Conservation (phyloP, 2,797 vertebrate species). For the Agapornis canus region DNA sequence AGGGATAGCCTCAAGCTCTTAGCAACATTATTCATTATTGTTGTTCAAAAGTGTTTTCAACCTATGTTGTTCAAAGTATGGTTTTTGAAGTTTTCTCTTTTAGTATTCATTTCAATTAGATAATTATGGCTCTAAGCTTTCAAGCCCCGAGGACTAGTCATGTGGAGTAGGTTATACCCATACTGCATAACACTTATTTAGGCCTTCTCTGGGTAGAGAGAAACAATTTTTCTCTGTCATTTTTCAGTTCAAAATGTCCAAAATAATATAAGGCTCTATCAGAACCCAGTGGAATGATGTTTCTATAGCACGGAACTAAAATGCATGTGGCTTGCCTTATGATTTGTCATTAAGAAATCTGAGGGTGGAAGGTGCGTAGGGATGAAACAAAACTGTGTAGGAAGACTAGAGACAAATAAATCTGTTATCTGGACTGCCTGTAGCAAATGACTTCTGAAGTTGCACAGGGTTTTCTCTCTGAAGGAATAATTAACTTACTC, state of each 20-base stretch:
- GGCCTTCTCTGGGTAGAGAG: not conserved
- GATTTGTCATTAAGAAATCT: not conserved
- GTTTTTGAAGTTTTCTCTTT: not conserved
- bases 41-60: not conserved
- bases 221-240: not conserved
- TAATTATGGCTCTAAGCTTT: not conserved
- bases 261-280: not conserved
- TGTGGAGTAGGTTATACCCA: not conserved
- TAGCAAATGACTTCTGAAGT: not conserved
- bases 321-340: not conserved
- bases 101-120: not conserved
- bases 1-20: not conserved
- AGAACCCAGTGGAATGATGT: not conserved
- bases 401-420: not conserved
- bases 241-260: not conserved
- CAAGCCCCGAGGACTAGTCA: not conserved
- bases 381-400: not conserved
- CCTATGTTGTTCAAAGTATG: not conserved
- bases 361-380: not conserved
- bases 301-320: not conserved
- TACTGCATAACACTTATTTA: not conserved
- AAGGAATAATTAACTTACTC: not conserved
- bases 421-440: not conserved
- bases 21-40: not conserved
- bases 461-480: not conserved